Evolutionary conservation across 2,888 invertebrate genomes (phyloP).

Genomic region (Molorchus minor): DNA sequence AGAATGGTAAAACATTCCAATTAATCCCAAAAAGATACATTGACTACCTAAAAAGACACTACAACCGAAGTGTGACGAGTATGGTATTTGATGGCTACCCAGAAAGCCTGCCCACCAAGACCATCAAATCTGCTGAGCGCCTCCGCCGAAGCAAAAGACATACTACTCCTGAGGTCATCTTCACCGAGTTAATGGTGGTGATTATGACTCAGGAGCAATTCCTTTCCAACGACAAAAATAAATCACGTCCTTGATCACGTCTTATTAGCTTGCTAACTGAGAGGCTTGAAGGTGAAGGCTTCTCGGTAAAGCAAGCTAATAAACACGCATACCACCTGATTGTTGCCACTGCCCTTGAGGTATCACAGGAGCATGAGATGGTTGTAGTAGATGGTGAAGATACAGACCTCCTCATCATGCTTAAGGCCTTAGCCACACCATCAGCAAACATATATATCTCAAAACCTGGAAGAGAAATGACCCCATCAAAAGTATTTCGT

Average conservation of each 20-base stretch:
- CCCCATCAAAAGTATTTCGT: too few species aligned
- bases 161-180: not conserved
- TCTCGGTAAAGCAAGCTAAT: conserved; percentile 43
- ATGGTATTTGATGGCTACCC: too few species aligned
- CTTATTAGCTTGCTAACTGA: not conserved
- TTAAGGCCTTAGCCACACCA: not conserved
- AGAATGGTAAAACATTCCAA: not conserved
- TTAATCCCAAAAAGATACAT: not conserved
- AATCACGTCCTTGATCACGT: too few species aligned
- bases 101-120: too few species aligned
- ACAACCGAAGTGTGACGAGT: too few species aligned
- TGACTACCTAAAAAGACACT: too few species aligned
- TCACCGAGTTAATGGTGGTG: too few species aligned
- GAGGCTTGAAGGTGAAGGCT: not conserved
- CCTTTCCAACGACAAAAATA: too few species aligned
- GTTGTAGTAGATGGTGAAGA: not conserved
- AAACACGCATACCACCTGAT: not conserved
- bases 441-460: not conserved
- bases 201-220: too few species aligned
- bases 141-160: not conserved
- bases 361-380: not conserved
- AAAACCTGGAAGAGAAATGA: too few species aligned
- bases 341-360: not conserved
- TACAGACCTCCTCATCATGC: conserved; percentile 1
- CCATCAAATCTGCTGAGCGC: not conserved